Conservation (phyloP, 2,797 vertebrate genomes). For the Chloroceryle inda region DNA sequence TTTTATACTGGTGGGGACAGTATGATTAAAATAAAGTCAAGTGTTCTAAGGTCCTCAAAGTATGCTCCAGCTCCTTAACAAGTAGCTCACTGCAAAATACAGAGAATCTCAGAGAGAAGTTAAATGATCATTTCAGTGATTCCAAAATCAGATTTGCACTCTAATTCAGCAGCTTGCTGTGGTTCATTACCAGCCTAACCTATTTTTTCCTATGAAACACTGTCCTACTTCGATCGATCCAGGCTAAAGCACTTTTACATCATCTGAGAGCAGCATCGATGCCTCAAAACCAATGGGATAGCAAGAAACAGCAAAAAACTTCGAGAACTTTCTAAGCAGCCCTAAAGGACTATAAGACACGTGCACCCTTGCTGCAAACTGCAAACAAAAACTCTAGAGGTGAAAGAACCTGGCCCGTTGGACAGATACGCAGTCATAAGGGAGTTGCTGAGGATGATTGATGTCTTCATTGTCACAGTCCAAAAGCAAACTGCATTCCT, state of each 20-base stretch:
- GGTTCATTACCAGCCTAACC: background rate
- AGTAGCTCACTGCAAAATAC: background rate
- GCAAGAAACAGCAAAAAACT: background rate
- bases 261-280: background rate
- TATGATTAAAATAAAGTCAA: background rate
- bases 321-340: fast-evolving
- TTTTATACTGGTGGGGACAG: background rate
- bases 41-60: background rate
- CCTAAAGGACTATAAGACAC: background rate
- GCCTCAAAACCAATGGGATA: background rate
- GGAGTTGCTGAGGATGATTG: fast-evolving
- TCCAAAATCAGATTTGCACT: background rate
- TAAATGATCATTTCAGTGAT: background rate
- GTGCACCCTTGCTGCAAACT: background rate
- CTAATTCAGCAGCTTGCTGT: background rate
- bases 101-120: background rate
- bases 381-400: fast-evolving
- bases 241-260: background rate
- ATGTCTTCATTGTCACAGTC: fast-evolving
- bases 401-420: background rate
- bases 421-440: fast-evolving
- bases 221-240: background rate
- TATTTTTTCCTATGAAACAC: background rate
- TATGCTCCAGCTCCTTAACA: background rate
- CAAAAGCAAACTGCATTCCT: background rate